A percentile compares a stretch with the other conserved stretches of the same genome.
phyloP scores from a whole-genome alignment of 2,113 vertebrate species.

The Caloenas nicobarica region DNA sequence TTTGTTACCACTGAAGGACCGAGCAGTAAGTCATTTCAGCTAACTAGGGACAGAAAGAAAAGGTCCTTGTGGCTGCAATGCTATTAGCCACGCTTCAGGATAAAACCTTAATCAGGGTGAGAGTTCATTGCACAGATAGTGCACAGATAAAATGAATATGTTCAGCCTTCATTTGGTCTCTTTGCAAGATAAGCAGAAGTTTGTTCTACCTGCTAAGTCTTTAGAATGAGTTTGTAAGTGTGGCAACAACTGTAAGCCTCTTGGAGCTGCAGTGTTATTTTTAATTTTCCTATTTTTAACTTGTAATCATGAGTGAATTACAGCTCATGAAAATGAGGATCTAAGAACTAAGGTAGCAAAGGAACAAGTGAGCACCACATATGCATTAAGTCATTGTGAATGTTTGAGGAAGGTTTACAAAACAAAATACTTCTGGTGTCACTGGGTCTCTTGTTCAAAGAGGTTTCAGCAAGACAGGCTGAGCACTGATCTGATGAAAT shows the following conservation, averaged over 20 bases:
- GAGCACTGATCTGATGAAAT: background rate
- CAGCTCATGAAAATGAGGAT: background rate
- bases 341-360: background rate
- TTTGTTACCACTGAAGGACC: slow-evolving; percentile 35
- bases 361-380: background rate
- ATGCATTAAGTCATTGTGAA: background rate
- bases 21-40: slow-evolving; percentile 40
- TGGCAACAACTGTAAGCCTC: background rate
- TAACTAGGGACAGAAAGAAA: slow-evolving; percentile 24
- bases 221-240: background rate
- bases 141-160: slow-evolving; percentile 25
- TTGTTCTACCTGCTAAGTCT: background rate
- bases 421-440: background rate
- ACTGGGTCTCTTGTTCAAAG: background rate
- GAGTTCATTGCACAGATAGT: slow-evolving; percentile 63
- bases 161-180: background rate
- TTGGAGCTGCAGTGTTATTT: background rate
- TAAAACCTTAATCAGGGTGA: slow-evolving; percentile 67
- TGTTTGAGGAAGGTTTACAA: background rate
- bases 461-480: background rate
- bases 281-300: background rate
- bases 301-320: background rate
- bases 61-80: slow-evolving; percentile 7
- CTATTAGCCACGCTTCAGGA: slow-evolving; percentile 54
- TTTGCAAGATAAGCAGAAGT: background rate